Percentiles rank a stretch among this genome's conserved stretches.
Conservation (phyloP, 1,140 invertebrate species). For the Limonius californicus region DNA sequence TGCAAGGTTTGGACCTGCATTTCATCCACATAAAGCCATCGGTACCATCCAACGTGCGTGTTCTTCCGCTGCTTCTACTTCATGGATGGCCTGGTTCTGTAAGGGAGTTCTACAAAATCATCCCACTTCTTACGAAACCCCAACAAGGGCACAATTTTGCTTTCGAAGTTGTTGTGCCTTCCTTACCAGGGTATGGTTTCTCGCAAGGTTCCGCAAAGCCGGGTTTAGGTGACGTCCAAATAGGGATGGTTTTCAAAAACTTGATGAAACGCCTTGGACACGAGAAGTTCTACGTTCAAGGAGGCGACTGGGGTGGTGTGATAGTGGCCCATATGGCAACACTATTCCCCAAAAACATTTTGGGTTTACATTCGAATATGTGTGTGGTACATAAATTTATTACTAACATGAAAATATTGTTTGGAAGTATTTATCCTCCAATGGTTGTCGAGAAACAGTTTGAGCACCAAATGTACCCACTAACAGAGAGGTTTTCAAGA, state of each 20-base stretch:
- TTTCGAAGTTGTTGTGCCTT: background rate
- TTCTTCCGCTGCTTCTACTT: slow-evolving; percentile 68
- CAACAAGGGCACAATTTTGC: background rate
- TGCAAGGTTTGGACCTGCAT: slow-evolving; percentile 70
- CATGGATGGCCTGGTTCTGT: slow-evolving; percentile 92
- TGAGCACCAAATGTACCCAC: background rate
- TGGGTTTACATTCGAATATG: background rate
- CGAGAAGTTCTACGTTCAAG: background rate
- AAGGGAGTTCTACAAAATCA: slow-evolving; percentile 78
- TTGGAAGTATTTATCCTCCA: background rate
- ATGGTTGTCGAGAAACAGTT: background rate
- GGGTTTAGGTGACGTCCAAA: background rate
- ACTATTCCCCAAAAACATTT: background rate
- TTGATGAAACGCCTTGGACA: background rate
- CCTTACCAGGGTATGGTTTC: background rate
- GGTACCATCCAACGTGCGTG: slow-evolving; percentile 50
- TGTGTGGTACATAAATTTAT: background rate
- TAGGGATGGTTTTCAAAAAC: background rate
- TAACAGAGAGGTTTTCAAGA: background rate
- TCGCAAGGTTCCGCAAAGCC: background rate
- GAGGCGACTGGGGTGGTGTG: background rate
- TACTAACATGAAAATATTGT: background rate
- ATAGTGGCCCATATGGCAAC: background rate
- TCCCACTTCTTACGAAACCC: slow-evolving; percentile 50
- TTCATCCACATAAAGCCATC: slow-evolving; percentile 64